Base-by-base conservation (phyloP, 2,888 invertebrate genomes). In the Ormyrus thymus region DNA sequence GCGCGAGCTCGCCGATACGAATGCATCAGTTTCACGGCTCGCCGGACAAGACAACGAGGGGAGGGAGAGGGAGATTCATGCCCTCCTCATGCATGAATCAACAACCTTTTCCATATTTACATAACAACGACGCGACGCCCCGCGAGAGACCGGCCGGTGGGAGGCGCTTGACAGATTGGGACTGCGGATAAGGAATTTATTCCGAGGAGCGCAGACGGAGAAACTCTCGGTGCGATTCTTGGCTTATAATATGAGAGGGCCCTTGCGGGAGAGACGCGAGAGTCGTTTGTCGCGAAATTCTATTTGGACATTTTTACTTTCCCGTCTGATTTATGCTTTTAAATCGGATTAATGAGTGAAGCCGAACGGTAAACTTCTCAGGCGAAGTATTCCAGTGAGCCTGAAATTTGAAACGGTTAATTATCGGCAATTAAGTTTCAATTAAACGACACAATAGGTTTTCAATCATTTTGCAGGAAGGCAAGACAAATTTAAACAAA, bases 21-120 rank as follows among this genome's bases (percentile, higher is more conserved):
- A 88, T 89, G 89, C 87, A 89, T 89, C 87, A 89, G 88, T 89
- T 89, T 89, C 88, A 88, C 88, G 87, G 89, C 88, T 89, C 88
- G 86, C 85, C 85, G 87, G 87, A 88, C 89, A 88, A 88, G 87
- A 88, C 87, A 86, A 86, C 86, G 73, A 48, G 29, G n/a, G 7
- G 45, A 7, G 58, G 7, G 62, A 15, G 85, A 86, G 85, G 85
- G 85, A 84, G 84, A 84, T 88, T 89, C 88, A 87, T 86, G 86
- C 85, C 83, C 83, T 83, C 84, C 86, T 88, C 88, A 86, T 87
- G 87, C 87, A 87, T 87, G 87, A 89, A 89, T 88, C 89, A 89
- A 87, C 86, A 87, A 85, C 86, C 87, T 88, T 88, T 89, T 89
- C 87, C 86, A 89, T 87, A 89, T 89, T 88, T 89, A 88, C 88